Evolutionary conservation across 2,113 vertebrate species (phyloP).

Genomic region (Ptilorrhoa leucosticta): DNA sequence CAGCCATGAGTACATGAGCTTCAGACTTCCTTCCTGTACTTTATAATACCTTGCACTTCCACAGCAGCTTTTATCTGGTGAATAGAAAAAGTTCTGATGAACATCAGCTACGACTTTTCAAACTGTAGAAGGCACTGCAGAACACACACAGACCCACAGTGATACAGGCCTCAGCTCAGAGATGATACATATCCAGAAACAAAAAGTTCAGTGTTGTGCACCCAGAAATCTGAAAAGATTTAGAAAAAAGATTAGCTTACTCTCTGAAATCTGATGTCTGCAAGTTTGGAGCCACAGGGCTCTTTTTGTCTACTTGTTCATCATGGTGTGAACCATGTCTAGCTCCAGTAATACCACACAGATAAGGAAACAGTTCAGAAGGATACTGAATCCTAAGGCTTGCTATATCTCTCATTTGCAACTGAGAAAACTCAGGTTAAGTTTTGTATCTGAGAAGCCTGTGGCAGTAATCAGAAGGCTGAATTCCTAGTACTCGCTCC

Average conservation of each 20-base stretch:
- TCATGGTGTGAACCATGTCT: not conserved
- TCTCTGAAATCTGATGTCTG: not conserved
- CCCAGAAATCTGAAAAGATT: not conserved
- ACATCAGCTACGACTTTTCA: not conserved
- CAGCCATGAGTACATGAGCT: not conserved
- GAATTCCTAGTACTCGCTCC: not conserved
- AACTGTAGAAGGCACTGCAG: not conserved
- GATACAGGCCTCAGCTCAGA: not conserved
- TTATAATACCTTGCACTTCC: constrained; percentile 12
- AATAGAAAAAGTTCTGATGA: not conserved
- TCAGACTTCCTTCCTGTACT: constrained; percentile 42
- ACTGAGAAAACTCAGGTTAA: not conserved
- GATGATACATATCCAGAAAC: not conserved
- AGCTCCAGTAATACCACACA: not conserved
- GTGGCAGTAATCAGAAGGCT: not conserved
- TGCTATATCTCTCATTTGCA: not conserved
- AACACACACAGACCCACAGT: not conserved
- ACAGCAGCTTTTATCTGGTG: not conserved
- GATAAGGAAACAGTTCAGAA: not conserved
- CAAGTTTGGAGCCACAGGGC: not conserved
- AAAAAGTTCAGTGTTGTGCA: not conserved
- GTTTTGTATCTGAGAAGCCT: not conserved
- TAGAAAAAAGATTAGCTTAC: not conserved
- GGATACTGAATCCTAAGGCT: not conserved
- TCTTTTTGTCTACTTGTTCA: not conserved